Evolutionary conservation across 2,888 invertebrate genomes (phyloP).

Genomic region (Tinea trinotella): DNA sequence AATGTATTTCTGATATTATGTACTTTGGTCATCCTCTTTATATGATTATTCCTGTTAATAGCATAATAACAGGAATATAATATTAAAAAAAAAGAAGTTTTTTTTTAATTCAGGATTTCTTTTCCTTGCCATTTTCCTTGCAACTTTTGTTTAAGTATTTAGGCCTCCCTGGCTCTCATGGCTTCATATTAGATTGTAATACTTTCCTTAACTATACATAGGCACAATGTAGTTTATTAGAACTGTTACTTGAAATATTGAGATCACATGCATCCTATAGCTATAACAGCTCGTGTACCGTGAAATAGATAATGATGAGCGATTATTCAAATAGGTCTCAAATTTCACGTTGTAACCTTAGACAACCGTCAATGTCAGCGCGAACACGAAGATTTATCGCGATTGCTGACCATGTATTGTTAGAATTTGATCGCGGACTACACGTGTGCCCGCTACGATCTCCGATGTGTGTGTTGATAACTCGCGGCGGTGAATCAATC

Average conservation of each 20-base stretch:
- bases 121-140: too few relatives aligned
- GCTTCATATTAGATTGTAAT: neutral
- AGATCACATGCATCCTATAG: neutral
- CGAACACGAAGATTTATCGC: slow-evolving; percentile 57
- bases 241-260: neutral
- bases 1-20: too few relatives aligned
- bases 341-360: slow-evolving; percentile 43
- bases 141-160: too few relatives aligned
- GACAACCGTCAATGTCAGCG: slow-evolving; percentile 35
- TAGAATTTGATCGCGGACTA: slow-evolving; percentile 33
- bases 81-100: too few relatives aligned
- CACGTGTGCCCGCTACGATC: slow-evolving; percentile 48
- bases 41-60: too few relatives aligned
- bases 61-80: too few relatives aligned
- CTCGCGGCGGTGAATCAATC: slow-evolving; percentile 60
- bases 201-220: neutral
- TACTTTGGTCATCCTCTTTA: too few relatives aligned
- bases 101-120: too few relatives aligned
- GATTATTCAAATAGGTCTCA: slow-evolving; percentile 49
- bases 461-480: slow-evolving; percentile 52
- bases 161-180: too few relatives aligned
- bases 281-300: neutral
- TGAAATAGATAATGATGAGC: neutral
- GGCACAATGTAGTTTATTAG: neutral
- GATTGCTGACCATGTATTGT: slow-evolving; percentile 45